phyloP scores from a whole-genome alignment of 2,113 vertebrate species.

The Poeciliopsis turrubarensis region DNA sequence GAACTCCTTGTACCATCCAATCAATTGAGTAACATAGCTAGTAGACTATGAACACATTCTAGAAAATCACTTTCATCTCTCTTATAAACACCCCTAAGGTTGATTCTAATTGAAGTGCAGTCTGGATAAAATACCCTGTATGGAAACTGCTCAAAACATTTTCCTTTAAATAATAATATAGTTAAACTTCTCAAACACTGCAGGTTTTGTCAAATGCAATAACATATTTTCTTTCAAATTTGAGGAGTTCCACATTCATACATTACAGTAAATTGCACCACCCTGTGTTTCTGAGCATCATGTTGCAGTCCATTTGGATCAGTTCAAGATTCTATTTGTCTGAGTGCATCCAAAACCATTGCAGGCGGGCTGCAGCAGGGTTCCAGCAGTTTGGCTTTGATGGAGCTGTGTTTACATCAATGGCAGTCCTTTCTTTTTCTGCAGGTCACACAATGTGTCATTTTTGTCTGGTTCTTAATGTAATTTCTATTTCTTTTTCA shows the following conservation, averaged over 20 bases:
- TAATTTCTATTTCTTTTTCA: slow-evolving; percentile 8
- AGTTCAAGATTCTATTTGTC: slow-evolving; percentile 45
- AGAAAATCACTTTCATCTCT: background rate
- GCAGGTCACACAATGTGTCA: slow-evolving; percentile 14
- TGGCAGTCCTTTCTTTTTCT: slow-evolving; percentile 9
- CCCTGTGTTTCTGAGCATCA: slow-evolving; percentile 10
- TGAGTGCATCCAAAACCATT: slow-evolving; percentile 48
- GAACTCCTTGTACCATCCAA: too few relatives aligned
- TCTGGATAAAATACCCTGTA: background rate
- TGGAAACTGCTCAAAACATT: background rate
- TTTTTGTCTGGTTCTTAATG: slow-evolving; percentile 13
- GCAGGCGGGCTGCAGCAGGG: slow-evolving; percentile 25
- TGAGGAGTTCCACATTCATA: background rate
- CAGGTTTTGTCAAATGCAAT: background rate
- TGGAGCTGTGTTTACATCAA: slow-evolving; percentile 36
- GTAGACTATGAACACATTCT: background rate
- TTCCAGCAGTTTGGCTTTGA: slow-evolving; percentile 49
- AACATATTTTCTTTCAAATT: background rate
- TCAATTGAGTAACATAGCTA: background rate
- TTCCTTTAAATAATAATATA: background rate
- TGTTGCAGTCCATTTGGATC: slow-evolving; percentile 11
- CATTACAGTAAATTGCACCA: background rate
- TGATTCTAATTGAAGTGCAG: background rate
- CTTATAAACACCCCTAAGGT: background rate
- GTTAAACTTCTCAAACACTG: background rate